Percentiles rank a stretch among this genome's conserved stretches.
Conservation (phyloP, 1,140 invertebrate species). For the Megathymus violae region DNA sequence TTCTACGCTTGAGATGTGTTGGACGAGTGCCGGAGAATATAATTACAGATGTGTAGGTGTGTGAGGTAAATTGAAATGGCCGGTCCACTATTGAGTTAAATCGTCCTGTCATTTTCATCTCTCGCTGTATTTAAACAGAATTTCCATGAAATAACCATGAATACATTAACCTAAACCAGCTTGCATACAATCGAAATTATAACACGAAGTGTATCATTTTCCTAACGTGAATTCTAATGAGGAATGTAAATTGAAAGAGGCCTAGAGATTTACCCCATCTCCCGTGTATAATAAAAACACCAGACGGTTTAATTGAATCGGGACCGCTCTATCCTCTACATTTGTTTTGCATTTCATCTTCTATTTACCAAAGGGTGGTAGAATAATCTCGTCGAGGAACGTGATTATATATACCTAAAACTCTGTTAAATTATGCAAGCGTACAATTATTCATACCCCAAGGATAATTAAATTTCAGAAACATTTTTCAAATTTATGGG, state of each 20-base stretch:
- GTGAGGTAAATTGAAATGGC: too few relatives aligned
- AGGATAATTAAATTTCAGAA: too few relatives aligned
- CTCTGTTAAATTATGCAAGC: background rate
- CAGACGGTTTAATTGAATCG: conserved; percentile 15
- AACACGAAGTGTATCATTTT: background rate
- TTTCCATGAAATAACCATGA: too few relatives aligned
- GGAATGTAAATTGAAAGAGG: conserved; percentile 2
- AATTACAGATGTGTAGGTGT: too few relatives aligned
- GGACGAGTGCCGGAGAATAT: too few relatives aligned
- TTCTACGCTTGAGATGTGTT: too few relatives aligned
- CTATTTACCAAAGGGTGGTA: background rate
- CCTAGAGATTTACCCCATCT: conserved; percentile 11
- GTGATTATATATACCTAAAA: background rate
- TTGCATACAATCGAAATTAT: too few relatives aligned
- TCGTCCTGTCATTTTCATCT: too few relatives aligned
- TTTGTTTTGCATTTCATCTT: conserved; percentile 5
- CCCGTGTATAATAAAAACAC: conserved; percentile 18
- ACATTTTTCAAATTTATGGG: too few relatives aligned
- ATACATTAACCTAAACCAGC: too few relatives aligned
- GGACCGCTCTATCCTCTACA: conserved; percentile 1
- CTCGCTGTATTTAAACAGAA: too few relatives aligned
- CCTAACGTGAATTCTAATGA: background rate
- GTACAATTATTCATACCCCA: background rate
- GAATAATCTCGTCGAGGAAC: background rate
- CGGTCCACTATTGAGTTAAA: too few relatives aligned